Evolutionary conservation across 1,140 invertebrate genomes (phyloP).

Genomic region (Drosophila ironensis): DNA sequence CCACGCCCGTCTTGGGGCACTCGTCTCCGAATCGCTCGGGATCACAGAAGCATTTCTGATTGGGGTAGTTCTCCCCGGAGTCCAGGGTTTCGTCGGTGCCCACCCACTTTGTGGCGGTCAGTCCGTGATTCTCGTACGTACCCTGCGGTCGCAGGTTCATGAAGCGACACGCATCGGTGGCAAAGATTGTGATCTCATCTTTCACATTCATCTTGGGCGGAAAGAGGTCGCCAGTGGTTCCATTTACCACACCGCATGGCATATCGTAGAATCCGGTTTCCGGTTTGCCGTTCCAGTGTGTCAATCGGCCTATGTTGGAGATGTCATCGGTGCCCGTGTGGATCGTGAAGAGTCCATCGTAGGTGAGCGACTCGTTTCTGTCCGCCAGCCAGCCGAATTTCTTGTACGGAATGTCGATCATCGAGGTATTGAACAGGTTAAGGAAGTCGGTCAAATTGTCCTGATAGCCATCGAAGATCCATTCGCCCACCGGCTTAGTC

Average conservation of each 20-base stretch:
- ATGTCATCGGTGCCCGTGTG: conserved; percentile 86
- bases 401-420: conserved; percentile 85
- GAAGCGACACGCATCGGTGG: conserved; percentile 88
- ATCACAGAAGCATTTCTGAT: conserved; percentile 84
- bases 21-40: conserved; percentile 62
- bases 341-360: conserved; percentile 90
- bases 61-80: conserved; percentile 86
- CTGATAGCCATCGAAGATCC: conserved; percentile 89
- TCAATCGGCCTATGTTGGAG: conserved; percentile 85
- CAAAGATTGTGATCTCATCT: conserved; percentile 85
- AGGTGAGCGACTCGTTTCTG: conserved; percentile 87
- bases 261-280: conserved; percentile 84
- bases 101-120: conserved; percentile 85
- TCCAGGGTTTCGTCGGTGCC: conserved; percentile 86
- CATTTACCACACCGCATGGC: conserved; percentile 86
- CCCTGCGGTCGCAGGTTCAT: conserved; percentile 79
- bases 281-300: conserved; percentile 86
- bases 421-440: conserved; percentile 83
- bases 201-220: conserved; percentile 85
- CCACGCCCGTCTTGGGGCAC: conserved; percentile 83
- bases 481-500: conserved; percentile 85
- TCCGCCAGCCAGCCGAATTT: conserved; percentile 92
- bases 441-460: conserved; percentile 86
- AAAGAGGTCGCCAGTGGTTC: conserved; percentile 90
- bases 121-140: conserved; percentile 74